Evolutionary conservation across 2,888 invertebrate genomes (phyloP).

Genomic region (Zygothrica quintamaculata): DNA sequence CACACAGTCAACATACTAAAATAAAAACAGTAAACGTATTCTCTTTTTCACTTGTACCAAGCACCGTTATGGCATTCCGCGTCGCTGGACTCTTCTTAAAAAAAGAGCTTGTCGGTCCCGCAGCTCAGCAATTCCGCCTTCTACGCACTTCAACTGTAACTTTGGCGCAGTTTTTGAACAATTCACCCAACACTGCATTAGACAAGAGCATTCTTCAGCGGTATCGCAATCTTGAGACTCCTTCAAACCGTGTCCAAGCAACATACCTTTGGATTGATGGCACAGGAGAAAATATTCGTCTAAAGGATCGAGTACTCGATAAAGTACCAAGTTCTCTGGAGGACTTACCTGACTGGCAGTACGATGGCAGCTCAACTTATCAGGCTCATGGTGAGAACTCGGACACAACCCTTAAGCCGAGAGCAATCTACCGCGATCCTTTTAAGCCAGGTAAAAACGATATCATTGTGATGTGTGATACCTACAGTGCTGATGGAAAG

Average conservation of each 20-base stretch:
- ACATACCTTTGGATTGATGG: conserved; percentile 92
- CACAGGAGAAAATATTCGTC: conserved; percentile 88
- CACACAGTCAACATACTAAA: background rate
- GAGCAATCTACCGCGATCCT: conserved; percentile 92
- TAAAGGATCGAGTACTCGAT: conserved; percentile 89
- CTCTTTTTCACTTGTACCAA: conserved; percentile 40
- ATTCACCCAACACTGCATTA: conserved; percentile 92
- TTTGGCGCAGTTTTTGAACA: conserved; percentile 64
- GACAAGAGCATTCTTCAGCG: conserved; percentile 90
- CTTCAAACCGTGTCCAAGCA: conserved; percentile 86
- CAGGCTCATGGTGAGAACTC: conserved; percentile 88
- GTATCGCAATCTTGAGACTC: conserved; percentile 88
- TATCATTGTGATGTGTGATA: conserved; percentile 91
- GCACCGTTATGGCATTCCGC: conserved; percentile 79
- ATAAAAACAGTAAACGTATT: conserved; percentile 35
- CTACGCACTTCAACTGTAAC: conserved; percentile 52
- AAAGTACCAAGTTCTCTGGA: conserved; percentile 87
- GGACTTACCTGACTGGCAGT: conserved; percentile 91
- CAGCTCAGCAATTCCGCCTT: conserved; percentile 65
- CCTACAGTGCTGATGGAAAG: conserved; percentile 87
- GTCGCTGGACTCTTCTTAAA: conserved; percentile 82
- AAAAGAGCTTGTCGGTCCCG: conserved; percentile 71
- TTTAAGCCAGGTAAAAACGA: conserved; percentile 89
- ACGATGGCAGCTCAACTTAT: conserved; percentile 90
- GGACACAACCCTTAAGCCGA: conserved; percentile 91